Evolutionary conservation across 2,888 invertebrate species (phyloP), one percentile per base, ranked within the genome.

Genomic region (Stenurella melanura): DNA sequence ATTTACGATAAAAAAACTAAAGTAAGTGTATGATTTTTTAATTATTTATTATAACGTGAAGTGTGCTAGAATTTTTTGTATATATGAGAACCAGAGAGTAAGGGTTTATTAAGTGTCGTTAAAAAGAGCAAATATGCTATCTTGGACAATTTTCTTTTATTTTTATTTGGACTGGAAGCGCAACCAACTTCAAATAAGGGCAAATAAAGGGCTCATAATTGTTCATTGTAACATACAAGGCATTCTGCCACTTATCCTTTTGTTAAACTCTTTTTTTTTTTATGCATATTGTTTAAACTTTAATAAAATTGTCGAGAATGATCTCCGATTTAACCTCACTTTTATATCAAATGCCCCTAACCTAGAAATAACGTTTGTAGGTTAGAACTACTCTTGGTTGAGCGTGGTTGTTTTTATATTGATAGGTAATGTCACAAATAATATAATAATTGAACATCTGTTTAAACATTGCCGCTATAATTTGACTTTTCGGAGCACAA

Each of bases 371-470:
- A 69, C 72, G 67, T 81, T 82, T 81, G 76, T 66, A 73, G 77
- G 83, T 80, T 81, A 76, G 83, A 73, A 68, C 56, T 57, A 71
- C 82, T 83, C 79, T 73, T 74, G 78, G 84, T 83, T 74, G 70
- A 60, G 86, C 69, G 79, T 80, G 86, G 66, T 75, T 84, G 86
- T 85, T 86, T 87, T 87, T 86, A 85, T 86, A 85, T 84, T 82
- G 82, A 85, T 86, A 86, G 85, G 84, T 84, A 83, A 84, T 84
- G 84, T 85, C 84, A 86, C 84, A 84, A 80, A 72, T 82, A 83
- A 81, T 81, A 78, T 76, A 77, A 80, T 80, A 81, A 82, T 78
- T 81, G 80, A 81, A 84, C 80, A 81, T 83, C 82, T 81, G 78
- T 77, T 76, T 74, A 72, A 74, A 77, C 75, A 74, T 79, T 69